Conservation (phyloP, 2,888 invertebrate species). For the Stenodera caucasica region DNA sequence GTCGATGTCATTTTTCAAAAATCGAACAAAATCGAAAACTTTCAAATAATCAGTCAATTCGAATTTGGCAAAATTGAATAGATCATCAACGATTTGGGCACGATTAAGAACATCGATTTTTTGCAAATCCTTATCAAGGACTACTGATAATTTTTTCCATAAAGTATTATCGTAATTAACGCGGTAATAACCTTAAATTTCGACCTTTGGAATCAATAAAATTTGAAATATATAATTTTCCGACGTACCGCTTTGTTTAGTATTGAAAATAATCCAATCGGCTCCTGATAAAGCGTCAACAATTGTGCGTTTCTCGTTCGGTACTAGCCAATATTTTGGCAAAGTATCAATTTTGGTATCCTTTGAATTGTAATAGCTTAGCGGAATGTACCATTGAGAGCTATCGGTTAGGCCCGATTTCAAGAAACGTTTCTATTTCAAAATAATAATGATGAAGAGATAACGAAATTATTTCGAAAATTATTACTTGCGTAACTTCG, state of each 20-base stretch:
- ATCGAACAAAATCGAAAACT: constrained; percentile 40
- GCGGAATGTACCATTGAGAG: constrained; percentile 57
- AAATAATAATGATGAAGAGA: constrained; percentile 1
- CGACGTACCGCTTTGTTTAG: constrained; percentile 17
- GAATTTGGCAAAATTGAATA: constrained; percentile 69
- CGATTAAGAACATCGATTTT: constrained; percentile 66
- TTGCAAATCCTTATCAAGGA: neutral
- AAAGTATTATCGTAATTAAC: constrained; percentile 63
- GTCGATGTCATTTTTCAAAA: constrained; percentile 64
- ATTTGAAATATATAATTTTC: neutral
- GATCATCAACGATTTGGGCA: constrained; percentile 77
- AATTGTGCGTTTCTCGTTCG: constrained; percentile 17
- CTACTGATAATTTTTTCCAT: constrained; percentile 57
- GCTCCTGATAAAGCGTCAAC: neutral
- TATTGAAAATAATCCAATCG: constrained; percentile 24
- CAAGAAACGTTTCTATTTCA: constrained; percentile 23
- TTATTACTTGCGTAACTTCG: constrained; percentile 33
- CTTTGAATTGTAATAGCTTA: constrained; percentile 57
- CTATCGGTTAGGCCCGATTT: constrained; percentile 3
- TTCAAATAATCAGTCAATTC: constrained; percentile 48
- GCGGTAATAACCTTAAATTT: constrained; percentile 42
- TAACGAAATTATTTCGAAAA: constrained; percentile 16
- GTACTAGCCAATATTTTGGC: constrained; percentile 48
- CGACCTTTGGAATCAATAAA: neutral
- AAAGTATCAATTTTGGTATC: constrained; percentile 48